phyloP scores from a whole-genome alignment of 2,113 vertebrate genomes.

The Phaethornis superciliosus region DNA sequence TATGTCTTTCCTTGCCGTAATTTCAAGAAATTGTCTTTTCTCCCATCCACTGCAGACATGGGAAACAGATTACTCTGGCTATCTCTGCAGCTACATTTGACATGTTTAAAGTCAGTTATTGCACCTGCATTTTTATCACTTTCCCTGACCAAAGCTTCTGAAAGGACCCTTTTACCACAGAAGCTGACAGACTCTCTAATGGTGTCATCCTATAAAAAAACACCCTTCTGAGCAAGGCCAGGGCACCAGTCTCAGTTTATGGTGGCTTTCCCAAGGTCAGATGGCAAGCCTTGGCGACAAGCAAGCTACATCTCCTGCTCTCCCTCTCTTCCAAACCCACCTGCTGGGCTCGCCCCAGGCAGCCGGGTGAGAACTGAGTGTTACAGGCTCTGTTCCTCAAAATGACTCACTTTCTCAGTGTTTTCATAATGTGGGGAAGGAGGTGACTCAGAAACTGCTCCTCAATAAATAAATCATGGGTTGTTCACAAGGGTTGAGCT shows the following conservation, averaged over 20 bases:
- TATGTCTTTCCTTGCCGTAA: neutral
- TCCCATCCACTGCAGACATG: neutral
- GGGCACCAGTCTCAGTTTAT: neutral
- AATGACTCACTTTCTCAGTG: constrained; percentile 59
- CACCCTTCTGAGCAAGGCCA: neutral
- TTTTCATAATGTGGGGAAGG: constrained; percentile 29
- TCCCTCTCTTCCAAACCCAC: neutral
- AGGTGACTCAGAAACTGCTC: constrained; percentile 61
- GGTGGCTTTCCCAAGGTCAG: constrained; percentile 12
- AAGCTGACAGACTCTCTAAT: neutral
- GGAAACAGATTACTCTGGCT: neutral
- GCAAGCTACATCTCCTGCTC: neutral
- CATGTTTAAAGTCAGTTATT: neutral
- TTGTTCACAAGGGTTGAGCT: constrained; percentile 19
- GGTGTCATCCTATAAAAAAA: neutral
- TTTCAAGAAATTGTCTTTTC: neutral
- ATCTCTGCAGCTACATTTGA: neutral
- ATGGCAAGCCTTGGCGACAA: neutral
- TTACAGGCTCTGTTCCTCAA: constrained; percentile 11
- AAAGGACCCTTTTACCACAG: neutral
- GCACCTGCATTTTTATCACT: neutral
- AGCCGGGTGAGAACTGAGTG: neutral
- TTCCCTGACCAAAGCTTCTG: neutral
- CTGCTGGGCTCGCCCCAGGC: neutral
- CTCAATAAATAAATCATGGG: constrained; percentile 47